Evolutionary conservation across 2,888 invertebrate species (phyloP), one percentile per base, ranked within the genome.

Genomic region (Holacanthella duospinosa): DNA sequence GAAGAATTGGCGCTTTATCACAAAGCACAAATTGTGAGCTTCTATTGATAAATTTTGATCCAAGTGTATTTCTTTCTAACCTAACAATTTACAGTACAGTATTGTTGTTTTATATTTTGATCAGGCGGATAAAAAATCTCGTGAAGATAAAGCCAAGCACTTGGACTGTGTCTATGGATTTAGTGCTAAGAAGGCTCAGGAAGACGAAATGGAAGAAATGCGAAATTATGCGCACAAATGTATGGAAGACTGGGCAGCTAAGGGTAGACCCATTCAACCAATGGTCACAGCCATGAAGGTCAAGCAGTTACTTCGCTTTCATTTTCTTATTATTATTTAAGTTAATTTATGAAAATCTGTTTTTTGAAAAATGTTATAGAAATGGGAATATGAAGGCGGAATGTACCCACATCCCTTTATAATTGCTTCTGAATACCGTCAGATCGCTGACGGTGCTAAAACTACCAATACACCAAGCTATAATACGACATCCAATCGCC

Each of bases 201-300:
- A 68, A 24, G 55, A 65, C 26, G 72, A 72, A 63, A 66, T 68
- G 64, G 62, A 64, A 44, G 70, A 70, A 62, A 72, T 72, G 72
- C 68, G 69, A 57, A 62, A 66, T 4, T 72, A 72, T 56, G 72
- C 70, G 9, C 9, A 67, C 2, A 61, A 64, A 28, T 68, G 68
- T 60, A 67, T 71, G 36, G 55, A 67, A 21, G 70, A 72, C 29
- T 72, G 72, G 72, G 29, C 55, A 26, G 64, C 62, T 2, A 71
- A 72, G 62, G 70, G 68, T 25, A 44, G 72, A 29, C 65, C 57
- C 29, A n/a, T 62, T 21, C 29, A 62, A 54, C 69, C 70, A 1
- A 65, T 72, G 68, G 60, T 60, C 16, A 60, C 65, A 48, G 68
- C 68, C 27, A 69, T 72, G 69, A 72, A 71, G 67, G 71, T 69